phyloP scores from a whole-genome alignment of 2,113 vertebrate genomes.

The Progne subis region DNA sequence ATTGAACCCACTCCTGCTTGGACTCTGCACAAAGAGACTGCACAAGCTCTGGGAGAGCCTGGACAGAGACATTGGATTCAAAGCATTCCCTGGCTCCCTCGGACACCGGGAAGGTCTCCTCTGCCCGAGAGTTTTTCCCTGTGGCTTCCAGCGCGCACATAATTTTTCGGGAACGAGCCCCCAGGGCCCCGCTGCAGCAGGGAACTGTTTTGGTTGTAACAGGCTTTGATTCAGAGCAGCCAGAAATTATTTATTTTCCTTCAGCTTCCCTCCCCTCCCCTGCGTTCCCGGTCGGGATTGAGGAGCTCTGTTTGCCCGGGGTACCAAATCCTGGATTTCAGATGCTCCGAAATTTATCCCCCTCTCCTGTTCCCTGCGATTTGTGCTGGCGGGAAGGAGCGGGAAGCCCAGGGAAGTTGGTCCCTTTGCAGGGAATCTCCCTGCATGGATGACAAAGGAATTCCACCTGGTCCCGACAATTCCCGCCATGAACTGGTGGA shows the following conservation, averaged over 20 bases:
- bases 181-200: slow-evolving; percentile 9
- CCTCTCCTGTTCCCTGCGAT: rapidly evolving
- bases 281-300: not conserved
- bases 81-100: not conserved
- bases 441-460: not conserved
- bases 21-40: not conserved
- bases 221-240: slow-evolving; percentile 66
- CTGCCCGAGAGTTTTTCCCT: not conserved
- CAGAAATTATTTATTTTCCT: slow-evolving; percentile 63
- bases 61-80: not conserved
- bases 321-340: rapidly evolving
- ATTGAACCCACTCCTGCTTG: not conserved
- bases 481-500: rapidly evolving
- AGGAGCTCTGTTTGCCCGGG: not conserved
- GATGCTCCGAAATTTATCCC: not conserved
- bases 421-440: not conserved
- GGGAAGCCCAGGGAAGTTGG: not conserved
- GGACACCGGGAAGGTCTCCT: slow-evolving; percentile 15
- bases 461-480: rapidly evolving
- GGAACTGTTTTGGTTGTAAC: slow-evolving; percentile 54
- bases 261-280: not conserved
- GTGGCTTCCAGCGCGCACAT: not conserved
- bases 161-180: slow-evolving; percentile 23
- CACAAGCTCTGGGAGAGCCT: not conserved
- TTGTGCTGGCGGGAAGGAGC: not conserved